Evolutionary conservation across 1,140 invertebrate genomes (phyloP).

Genomic region (Ridgeia piscesae): DNA sequence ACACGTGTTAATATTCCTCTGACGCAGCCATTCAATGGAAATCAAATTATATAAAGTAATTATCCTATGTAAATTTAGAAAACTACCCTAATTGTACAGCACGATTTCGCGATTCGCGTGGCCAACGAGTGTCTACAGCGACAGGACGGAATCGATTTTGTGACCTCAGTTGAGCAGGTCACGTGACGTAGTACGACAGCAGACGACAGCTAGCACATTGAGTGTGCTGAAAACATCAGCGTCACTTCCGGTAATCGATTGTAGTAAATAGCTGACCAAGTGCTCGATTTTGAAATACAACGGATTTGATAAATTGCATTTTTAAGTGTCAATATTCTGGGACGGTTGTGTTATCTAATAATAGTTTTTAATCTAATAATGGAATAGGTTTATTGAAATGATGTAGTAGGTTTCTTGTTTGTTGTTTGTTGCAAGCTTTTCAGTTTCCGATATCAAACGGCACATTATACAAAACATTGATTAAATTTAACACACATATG

Average conservation of each 20-base stretch:
- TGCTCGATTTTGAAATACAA: neutral
- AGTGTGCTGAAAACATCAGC: neutral
- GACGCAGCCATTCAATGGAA: neutral
- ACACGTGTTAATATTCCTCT: neutral
- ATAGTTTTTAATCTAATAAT: neutral
- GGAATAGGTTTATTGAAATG: neutral
- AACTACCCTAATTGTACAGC: neutral
- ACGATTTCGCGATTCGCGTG: neutral
- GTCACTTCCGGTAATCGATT: neutral
- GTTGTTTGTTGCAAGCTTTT: neutral
- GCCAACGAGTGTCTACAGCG: neutral
- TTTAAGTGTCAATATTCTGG: neutral
- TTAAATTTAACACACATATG: too few species aligned
- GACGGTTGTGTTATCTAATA: neutral
- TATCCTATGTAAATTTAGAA: neutral
- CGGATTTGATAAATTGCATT: neutral
- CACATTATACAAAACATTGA: neutral
- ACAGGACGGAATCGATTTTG: neutral
- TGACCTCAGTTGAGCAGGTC: neutral
- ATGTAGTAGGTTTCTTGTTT: too few species aligned
- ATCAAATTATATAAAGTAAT: neutral
- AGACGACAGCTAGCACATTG: neutral
- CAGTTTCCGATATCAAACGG: neutral
- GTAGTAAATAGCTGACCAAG: neutral
- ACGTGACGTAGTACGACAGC: neutral